Percentiles rank a stretch among this genome's conserved stretches.
phyloP scores from a whole-genome alignment of 2,797 vertebrate genomes.

The Tapera naevia region DNA sequence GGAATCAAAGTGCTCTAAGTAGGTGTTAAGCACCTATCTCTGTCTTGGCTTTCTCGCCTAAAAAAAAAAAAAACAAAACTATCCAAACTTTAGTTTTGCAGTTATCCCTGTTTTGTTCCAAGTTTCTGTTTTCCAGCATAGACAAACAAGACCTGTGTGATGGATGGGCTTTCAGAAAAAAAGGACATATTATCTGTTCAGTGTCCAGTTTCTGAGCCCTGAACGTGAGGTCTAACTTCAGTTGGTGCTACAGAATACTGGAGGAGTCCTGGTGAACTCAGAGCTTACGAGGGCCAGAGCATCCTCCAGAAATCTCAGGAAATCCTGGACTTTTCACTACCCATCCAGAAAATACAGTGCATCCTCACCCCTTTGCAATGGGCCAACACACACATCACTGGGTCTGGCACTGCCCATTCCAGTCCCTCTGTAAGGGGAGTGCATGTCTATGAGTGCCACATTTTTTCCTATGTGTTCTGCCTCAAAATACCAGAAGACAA shows the following conservation, averaged over 20 bases:
- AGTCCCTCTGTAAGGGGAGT: fast-evolving
- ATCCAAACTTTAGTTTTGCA: background rate
- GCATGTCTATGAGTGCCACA: background rate
- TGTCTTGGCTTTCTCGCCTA: background rate
- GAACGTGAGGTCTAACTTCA: background rate
- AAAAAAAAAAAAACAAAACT: too few species aligned
- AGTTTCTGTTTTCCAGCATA: background rate
- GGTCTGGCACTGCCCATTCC: background rate
- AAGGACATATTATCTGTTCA: background rate
- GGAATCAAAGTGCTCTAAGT: constrained; percentile 44
- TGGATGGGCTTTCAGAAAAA: background rate
- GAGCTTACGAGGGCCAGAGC: background rate
- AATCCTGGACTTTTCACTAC: background rate
- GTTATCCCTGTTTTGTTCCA: background rate
- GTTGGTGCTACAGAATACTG: background rate
- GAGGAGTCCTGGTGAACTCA: background rate
- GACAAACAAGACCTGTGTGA: background rate
- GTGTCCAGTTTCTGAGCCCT: background rate
- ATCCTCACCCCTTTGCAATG: background rate
- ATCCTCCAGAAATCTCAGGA: background rate
- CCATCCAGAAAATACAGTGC: background rate
- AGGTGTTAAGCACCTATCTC: constrained; percentile 54
- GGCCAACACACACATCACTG: fast-evolving
- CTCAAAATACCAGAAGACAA: background rate
- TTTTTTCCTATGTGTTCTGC: background rate